Base-by-base conservation (phyloP, 2,888 invertebrate species). In the Conomelus anceps region DNA sequence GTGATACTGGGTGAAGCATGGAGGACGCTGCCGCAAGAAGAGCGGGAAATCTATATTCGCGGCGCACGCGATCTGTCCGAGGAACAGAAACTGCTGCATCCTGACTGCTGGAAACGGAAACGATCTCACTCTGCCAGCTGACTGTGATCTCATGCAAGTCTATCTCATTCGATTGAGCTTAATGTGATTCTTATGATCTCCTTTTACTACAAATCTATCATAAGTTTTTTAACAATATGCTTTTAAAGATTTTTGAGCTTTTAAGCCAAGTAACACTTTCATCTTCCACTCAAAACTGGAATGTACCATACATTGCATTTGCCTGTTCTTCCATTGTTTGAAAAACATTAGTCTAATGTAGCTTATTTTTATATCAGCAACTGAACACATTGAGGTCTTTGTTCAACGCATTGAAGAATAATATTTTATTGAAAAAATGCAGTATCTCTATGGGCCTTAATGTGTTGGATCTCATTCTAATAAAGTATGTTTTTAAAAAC, bases 91-190 rank as follows among this genome's bases (percentile, higher is more conserved):
- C 92, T 93, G 90, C 92, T 93, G 23, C 93, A 94, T 91, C 94
- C 94, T 3, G 94, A 94, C 91, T 94, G 94, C 91, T 94, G 94
- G 94, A 94, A 94, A 91, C 92, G 94, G 88, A 94, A 94, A 91
- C 91, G 93, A 24, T 93, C 93, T 13, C 93, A 93, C 89, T 93
- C 93, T 22, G 92, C 92, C 9, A 91, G 91, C 88, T 91, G 94
- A 89, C 88, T 63, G 63, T 63, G 63, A 63, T 63, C 63, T 63
- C 63, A 63, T 17, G 17, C 34, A 34, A 34, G 34, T 34, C 34
- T 34, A n/a, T 20, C 63, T n/a, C 63, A 63, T 6, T 63, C 63
- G n/a, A 63, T 63, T 63, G n/a, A 63, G 63, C n/a, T 7, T 7
- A 34, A 63, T 63, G 63, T 63, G 63, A 63, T 63, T 63, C 63